phyloP scores from a whole-genome alignment of 2,113 vertebrate genomes.

The Campylomormyrus tamandua region DNA sequence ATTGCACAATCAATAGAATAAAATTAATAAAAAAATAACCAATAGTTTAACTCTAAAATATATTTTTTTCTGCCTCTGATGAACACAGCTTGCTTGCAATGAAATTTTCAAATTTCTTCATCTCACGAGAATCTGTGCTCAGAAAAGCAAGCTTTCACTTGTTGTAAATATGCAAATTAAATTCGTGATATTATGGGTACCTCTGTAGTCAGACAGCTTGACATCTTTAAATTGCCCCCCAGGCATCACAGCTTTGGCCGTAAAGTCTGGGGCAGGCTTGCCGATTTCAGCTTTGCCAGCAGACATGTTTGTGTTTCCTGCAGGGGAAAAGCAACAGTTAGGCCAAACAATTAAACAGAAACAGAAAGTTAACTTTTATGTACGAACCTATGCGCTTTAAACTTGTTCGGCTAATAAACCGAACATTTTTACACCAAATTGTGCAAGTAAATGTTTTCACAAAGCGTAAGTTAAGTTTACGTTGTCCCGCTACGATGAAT shows the following conservation, averaged over 20 bases:
- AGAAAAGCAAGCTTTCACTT: not conserved
- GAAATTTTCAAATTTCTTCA: not conserved
- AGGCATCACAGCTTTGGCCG: slow-evolving; percentile 89
- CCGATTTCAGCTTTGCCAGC: slow-evolving; percentile 89
- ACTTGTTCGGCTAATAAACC: not conserved
- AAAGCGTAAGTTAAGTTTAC: not conserved
- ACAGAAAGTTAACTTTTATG: not conserved
- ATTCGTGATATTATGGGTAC: slow-evolving; percentile 47
- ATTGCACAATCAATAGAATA: not conserved
- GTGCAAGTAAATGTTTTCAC: not conserved
- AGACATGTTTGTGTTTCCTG: slow-evolving; percentile 72
- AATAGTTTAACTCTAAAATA: not conserved
- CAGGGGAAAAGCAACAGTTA: slow-evolving; percentile 25
- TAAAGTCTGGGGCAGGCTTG: slow-evolving; percentile 83
- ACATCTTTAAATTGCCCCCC: slow-evolving; percentile 86
- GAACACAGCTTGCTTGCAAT: not conserved
- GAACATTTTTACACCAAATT: not conserved
- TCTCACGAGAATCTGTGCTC: not conserved
- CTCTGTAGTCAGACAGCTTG: slow-evolving; percentile 82
- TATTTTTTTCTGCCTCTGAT: not conserved
- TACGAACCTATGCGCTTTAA: not conserved
- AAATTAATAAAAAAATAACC: not conserved
- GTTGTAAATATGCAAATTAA: not conserved
- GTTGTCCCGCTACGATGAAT: not conserved
- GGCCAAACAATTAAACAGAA: not conserved